These are phyloP conservation scores for Tetramorium bicarinatum DNA, from an alignment of 2,888 invertebrate genomes.

Conservation along the genomic window DNA sequence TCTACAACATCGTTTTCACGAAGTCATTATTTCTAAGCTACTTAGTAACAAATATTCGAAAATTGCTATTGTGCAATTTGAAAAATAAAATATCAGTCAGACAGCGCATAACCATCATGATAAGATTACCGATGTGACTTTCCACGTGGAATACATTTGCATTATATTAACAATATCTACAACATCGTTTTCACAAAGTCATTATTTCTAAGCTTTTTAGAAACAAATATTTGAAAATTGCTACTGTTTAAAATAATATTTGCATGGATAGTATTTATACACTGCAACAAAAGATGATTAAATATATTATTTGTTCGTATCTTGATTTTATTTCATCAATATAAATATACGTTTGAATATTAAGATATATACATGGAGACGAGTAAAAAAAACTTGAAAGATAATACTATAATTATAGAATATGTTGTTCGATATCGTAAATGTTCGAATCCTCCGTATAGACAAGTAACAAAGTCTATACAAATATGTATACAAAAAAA, in stretches of 20 bases:
- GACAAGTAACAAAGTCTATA: slow-evolving; percentile 10
- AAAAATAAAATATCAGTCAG: slow-evolving; percentile 4
- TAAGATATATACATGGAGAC: background rate
- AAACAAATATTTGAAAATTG: background rate
- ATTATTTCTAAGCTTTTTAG: background rate
- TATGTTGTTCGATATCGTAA: background rate
- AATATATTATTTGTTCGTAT: background rate
- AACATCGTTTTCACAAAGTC: background rate
- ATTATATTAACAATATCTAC: slow-evolving; percentile 63
- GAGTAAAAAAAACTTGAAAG: background rate
- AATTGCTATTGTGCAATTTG: background rate
- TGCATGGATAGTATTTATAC: background rate
- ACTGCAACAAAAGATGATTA: background rate
- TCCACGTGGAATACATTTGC: slow-evolving; percentile 58
- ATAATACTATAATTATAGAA: background rate
- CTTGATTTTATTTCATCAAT: background rate
- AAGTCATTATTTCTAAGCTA: background rate
- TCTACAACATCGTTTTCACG: slow-evolving; percentile 10
- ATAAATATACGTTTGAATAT: background rate
- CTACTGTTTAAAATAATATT: background rate
- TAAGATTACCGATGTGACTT: slow-evolving; percentile 36
- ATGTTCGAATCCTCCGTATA: background rate
- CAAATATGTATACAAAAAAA: slow-evolving; percentile 26
- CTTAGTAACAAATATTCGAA: background rate
- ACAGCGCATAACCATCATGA: slow-evolving; percentile 54